Conservation (phyloP, 2,113 vertebrate species). For the Heloderma charlesbogerti region DNA sequence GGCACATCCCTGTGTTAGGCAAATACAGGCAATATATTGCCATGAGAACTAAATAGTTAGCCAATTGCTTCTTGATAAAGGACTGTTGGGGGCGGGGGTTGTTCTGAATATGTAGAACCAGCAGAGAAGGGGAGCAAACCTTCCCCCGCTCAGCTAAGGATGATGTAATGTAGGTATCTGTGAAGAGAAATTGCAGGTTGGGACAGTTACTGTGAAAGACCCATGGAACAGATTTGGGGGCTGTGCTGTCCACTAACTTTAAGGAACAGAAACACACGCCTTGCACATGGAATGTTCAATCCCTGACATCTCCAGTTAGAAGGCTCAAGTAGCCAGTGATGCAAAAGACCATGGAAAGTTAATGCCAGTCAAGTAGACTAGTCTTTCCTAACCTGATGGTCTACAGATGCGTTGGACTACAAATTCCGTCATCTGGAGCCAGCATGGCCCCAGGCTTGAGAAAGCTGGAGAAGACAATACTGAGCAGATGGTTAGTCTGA, state of each 20-base stretch:
- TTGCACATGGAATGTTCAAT: not conserved
- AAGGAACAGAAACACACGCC: not conserved
- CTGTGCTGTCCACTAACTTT: not conserved
- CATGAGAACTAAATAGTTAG: too few species aligned
- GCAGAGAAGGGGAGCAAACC: not conserved
- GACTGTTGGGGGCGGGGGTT: not conserved
- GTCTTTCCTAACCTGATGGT: not conserved
- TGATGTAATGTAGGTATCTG: too few species aligned
- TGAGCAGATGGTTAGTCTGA: not conserved
- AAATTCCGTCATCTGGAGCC: not conserved
- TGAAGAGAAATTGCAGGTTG: not conserved
- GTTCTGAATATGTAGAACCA: not conserved
- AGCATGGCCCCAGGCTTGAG: not conserved
- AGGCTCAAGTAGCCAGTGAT: not conserved
- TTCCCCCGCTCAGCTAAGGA: not conserved
- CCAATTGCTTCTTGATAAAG: not conserved
- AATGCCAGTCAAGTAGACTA: not conserved
- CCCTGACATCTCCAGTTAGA: not conserved
- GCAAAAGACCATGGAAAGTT: not conserved
- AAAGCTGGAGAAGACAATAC: not conserved
- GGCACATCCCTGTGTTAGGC: not conserved
- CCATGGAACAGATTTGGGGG: not conserved
- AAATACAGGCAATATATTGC: not conserved
- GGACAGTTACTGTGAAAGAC: not conserved
- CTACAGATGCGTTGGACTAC: not conserved